phyloP scores from a whole-genome alignment of 2,113 vertebrate genomes.

The Ascaphus truei region DNA sequence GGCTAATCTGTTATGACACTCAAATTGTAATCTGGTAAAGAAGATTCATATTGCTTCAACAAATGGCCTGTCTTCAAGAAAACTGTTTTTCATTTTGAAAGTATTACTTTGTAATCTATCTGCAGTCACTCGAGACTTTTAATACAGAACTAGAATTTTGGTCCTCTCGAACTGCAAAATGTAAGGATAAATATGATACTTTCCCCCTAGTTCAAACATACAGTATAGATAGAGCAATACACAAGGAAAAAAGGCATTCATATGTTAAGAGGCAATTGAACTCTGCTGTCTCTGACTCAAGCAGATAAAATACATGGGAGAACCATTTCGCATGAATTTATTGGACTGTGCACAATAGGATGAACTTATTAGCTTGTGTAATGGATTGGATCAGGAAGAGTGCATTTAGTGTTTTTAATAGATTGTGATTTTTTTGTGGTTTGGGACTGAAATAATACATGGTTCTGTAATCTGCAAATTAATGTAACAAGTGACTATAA shows the following conservation, averaged over 20 bases:
- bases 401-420: neutral
- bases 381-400: slow-evolving; percentile 17
- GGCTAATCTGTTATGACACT: neutral
- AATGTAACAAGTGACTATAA: neutral
- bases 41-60: slow-evolving; percentile 20
- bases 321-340: slow-evolving; percentile 21
- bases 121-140: neutral
- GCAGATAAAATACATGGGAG: slow-evolving; percentile 1
- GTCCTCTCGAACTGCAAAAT: neutral
- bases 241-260: neutral
- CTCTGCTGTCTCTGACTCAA: neutral
- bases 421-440: neutral
- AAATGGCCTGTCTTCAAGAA: slow-evolving; percentile 10
- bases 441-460: neutral
- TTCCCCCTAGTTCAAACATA: neutral
- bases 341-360: slow-evolving; percentile 7
- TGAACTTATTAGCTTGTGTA: slow-evolving; percentile 13
- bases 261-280: slow-evolving; percentile 25
- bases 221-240: slow-evolving; percentile 8
- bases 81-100: neutral
- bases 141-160: neutral
- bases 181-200: neutral
- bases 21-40: slow-evolving; percentile 16
- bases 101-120: slow-evolving; percentile 3
- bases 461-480: slow-evolving; percentile 4